Evolutionary conservation across 2,888 invertebrate genomes (phyloP).

Genomic region (Xylophagus ater): DNA sequence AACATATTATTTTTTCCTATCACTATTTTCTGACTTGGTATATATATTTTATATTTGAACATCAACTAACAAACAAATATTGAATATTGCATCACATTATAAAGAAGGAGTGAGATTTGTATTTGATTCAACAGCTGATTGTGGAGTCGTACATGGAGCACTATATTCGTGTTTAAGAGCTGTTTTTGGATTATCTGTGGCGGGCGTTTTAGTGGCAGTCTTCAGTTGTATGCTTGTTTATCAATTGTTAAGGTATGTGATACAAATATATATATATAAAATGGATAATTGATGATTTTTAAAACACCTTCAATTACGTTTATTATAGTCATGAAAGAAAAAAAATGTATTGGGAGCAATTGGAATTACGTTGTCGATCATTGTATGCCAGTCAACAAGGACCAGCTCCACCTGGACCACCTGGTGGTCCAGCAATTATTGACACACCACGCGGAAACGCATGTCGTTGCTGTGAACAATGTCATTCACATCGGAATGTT

Average conservation of each 20-base stretch:
- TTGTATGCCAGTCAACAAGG: slow-evolving; percentile 47
- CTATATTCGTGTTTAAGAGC: slow-evolving; percentile 79
- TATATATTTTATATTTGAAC: not conserved
- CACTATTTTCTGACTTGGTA: not conserved
- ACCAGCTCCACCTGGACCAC: slow-evolving; percentile 22
- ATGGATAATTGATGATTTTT: too few species aligned
- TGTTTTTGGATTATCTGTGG: slow-evolving; percentile 82
- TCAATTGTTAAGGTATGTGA: slow-evolving; percentile 67
- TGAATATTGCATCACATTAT: slow-evolving; percentile 12
- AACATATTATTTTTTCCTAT: not conserved
- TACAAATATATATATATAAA: slow-evolving; percentile 7
- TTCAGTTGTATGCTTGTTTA: slow-evolving; percentile 89
- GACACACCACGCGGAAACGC: slow-evolving; percentile 35
- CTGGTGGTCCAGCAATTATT: slow-evolving; percentile 36
- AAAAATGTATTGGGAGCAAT: slow-evolving; percentile 90
- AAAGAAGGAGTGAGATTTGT: slow-evolving; percentile 59
- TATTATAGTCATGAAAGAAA: slow-evolving; percentile 75
- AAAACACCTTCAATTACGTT: too few species aligned
- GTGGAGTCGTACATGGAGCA: slow-evolving; percentile 83
- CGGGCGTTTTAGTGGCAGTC: slow-evolving; percentile 81
- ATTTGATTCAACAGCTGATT: slow-evolving; percentile 77
- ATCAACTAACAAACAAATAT: not conserved
- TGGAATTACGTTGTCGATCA: slow-evolving; percentile 73
- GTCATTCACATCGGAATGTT: slow-evolving; percentile 45
- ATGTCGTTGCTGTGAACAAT: slow-evolving; percentile 63